phyloP scores from a whole-genome alignment of 2,888 invertebrate species.

The Volucella inanis region DNA sequence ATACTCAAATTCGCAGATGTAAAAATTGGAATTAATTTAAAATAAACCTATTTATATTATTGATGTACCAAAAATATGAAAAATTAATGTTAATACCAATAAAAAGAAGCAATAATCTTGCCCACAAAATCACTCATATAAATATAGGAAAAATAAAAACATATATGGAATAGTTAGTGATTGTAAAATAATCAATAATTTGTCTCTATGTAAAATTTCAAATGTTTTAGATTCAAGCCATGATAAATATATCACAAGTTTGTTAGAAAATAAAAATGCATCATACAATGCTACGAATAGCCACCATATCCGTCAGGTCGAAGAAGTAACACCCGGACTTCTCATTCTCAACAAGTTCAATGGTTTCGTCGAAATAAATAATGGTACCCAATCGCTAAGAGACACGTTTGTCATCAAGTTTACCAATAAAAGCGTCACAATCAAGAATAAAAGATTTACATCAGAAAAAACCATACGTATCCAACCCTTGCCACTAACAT shows the following conservation, averaged over 20 bases:
- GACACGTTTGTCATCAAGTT: slow-evolving; percentile 15
- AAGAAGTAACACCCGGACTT: slow-evolving; percentile 20
- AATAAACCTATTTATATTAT: too few species aligned
- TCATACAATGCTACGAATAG: slow-evolving; percentile 17
- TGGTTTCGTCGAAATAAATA: slow-evolving; percentile 3
- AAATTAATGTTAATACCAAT: too few species aligned
- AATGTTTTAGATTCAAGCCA: slow-evolving; percentile 35
- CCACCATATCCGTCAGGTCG: slow-evolving; percentile 14
- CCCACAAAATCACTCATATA: too few species aligned
- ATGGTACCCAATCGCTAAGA: background rate
- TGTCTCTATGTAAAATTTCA: too few species aligned
- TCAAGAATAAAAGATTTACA: slow-evolving; percentile 26
- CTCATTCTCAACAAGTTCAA: slow-evolving; percentile 29
- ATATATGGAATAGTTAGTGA: too few species aligned
- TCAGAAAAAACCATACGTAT: slow-evolving; percentile 1
- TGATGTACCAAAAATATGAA: too few species aligned
- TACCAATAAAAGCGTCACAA: slow-evolving; percentile 1
- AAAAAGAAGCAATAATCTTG: too few species aligned
- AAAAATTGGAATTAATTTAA: too few species aligned
- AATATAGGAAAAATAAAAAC: too few species aligned
- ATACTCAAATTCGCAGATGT: too few species aligned
- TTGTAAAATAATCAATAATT: too few species aligned
- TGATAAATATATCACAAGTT: slow-evolving; percentile 16
- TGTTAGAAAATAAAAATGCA: slow-evolving; percentile 13
- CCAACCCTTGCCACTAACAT: background rate